Base-by-base conservation (phyloP, 92 coral and sea anemone genomes). In the Scolanthus callimorphus region DNA sequence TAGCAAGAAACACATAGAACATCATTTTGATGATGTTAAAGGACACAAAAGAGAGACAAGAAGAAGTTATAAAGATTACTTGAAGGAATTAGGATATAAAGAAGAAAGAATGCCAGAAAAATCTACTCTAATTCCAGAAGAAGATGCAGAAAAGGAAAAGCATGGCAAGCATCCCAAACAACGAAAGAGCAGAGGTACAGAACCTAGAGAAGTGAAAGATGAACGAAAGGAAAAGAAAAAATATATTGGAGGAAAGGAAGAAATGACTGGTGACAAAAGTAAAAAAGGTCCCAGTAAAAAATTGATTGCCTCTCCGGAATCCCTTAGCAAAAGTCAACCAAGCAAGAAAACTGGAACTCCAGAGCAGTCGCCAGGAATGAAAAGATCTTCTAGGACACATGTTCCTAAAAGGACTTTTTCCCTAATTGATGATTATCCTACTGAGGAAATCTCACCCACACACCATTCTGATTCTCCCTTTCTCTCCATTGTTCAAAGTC, bases 351-450 rank as follows among this genome's bases (percentile, higher is more conserved):
- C 20, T 12, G 11, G 17, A 31, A 9, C n/a, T 15, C 23, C 63
- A n/a, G 27, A 17, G 39, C 41, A 25, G 15, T 74, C 88, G 6
- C 79, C 86, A 10, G 83, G 69, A 69, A 74, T 83, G 12, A 73
- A 89, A 59, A 37, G 67, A 13, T 91, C 97, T 19, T 76, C 85
- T 24, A 73, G 91, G 53, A 91, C 96, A 24, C 96, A 95, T 11
- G 65, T 80, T 6, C 96, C 96, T 0, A 91, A 83, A 51, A 81
- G 86, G 25, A 81, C 76, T 12, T 87, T 91, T 77, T 55, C 91
- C 11, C 66, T 87, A 11, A 73, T 83, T 20, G 89, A 83, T 25
- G 65, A 68, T 3, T 23, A 41, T 2, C 45, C 73, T 29, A 34
- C 41, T 34, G 41, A 6, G 15, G 8, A 6, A 6, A 15, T 6